Evolutionary conservation across 2,113 vertebrate species (phyloP).

Genomic region (Tonatia bakeri): DNA sequence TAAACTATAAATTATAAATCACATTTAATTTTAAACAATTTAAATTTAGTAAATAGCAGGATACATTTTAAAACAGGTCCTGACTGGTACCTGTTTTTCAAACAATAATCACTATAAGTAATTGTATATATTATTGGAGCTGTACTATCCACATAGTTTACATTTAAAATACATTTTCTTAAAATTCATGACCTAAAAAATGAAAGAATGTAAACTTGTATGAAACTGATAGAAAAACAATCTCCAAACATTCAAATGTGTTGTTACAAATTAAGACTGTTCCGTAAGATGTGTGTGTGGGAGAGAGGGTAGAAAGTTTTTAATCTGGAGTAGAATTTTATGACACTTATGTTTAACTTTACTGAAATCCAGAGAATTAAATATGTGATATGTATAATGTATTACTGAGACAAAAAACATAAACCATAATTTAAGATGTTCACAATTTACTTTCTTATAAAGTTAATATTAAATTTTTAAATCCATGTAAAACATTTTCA

Average conservation of each 20-base stretch:
- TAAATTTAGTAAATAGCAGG: slow-evolving; percentile 66
- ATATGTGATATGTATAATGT: neutral
- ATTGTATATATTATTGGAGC: slow-evolving; percentile 59
- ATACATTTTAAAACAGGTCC: slow-evolving; percentile 50
- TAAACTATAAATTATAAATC: no score
- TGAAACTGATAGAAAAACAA: neutral
- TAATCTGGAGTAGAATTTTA: neutral
- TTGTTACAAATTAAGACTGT: neutral
- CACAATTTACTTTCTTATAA: slow-evolving; percentile 3
- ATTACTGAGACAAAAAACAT: neutral
- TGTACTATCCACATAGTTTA: slow-evolving; percentile 58
- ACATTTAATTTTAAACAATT: slow-evolving; percentile 66
- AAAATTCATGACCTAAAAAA: slow-evolving; percentile 40
- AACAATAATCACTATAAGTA: slow-evolving; percentile 57
- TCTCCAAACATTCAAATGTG: neutral
- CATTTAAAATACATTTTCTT: slow-evolving; percentile 53
- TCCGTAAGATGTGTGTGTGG: neutral
- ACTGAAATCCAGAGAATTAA: slow-evolving; percentile 15
- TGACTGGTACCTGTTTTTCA: slow-evolving; percentile 50
- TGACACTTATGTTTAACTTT: neutral
- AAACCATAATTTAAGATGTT: slow-evolving; percentile 23
- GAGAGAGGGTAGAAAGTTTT: neutral
- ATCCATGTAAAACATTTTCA: slow-evolving; percentile 26
- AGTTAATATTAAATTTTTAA: slow-evolving; percentile 25
- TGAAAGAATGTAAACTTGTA: neutral